Evolutionary conservation across 2,888 invertebrate genomes (phyloP).

Genomic region (Xylocampa areola): DNA sequence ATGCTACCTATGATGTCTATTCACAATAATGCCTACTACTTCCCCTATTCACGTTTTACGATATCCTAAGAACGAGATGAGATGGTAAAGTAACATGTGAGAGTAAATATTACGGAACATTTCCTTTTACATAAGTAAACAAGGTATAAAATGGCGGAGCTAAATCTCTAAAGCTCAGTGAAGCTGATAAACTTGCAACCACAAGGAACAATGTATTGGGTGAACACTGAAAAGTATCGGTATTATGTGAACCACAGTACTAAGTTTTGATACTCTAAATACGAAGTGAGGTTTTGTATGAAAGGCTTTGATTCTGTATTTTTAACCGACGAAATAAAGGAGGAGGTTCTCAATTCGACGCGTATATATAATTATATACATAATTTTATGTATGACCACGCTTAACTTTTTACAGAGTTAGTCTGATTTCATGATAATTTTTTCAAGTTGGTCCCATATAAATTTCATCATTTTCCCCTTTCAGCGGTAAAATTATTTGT

Average conservation of each 20-base stretch:
- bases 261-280: slow-evolving; percentile 4
- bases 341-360: no score
- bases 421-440: no score
- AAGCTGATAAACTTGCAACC: slow-evolving; percentile 30
- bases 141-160: slow-evolving; percentile 16
- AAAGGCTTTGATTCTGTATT: no score
- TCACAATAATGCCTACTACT: no score
- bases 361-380: no score
- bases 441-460: no score
- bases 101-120: slow-evolving; percentile 28
- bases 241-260: not conserved
- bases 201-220: slow-evolving; percentile 20
- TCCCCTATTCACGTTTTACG: slow-evolving; percentile 20
- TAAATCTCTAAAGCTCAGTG: slow-evolving; percentile 21
- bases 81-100: slow-evolving; percentile 8
- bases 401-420: no score
- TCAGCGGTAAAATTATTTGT: no score
- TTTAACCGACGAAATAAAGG: no score
- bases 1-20: not conserved
- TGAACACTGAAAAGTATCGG: slow-evolving; percentile 3
- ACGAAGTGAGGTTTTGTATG: not conserved
- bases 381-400: no score
- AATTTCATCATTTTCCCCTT: no score
- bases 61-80: slow-evolving; percentile 22
- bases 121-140: slow-evolving; percentile 15